phyloP scores from a whole-genome alignment of 1,140 invertebrate species.

The Argopecten irradians region DNA sequence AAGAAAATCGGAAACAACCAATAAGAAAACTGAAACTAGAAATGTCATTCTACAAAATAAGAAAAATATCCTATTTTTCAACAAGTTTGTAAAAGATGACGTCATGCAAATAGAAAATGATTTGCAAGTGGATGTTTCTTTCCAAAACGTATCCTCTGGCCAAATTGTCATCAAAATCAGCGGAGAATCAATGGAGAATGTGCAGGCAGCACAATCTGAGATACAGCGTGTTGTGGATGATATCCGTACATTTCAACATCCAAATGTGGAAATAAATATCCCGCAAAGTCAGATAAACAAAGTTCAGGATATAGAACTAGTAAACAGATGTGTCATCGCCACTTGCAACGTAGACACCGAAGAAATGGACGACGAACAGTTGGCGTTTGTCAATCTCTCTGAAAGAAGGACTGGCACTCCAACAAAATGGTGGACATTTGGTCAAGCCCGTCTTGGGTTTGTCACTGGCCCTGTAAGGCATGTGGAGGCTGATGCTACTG shows the following conservation, averaged over 20 bases:
- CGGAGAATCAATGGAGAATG: not conserved
- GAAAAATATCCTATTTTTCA: not conserved
- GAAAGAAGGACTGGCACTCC: not conserved
- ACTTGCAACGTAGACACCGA: not conserved
- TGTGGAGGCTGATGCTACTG: not conserved
- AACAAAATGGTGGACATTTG: not conserved
- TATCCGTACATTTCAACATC: not conserved
- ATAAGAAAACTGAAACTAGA: not conserved
- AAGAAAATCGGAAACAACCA: not conserved
- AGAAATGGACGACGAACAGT: not conserved
- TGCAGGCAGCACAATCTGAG: not conserved
- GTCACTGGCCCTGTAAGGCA: not conserved
- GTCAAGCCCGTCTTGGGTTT: not conserved
- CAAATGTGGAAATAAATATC: not conserved
- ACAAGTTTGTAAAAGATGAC: not conserved
- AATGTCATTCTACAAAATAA: not conserved
- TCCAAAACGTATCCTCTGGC: not conserved
- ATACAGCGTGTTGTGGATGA: not conserved
- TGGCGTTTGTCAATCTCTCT: not conserved
- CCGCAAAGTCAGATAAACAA: not conserved
- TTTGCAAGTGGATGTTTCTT: not conserved
- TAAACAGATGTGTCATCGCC: constrained; percentile 9
- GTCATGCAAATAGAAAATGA: not conserved
- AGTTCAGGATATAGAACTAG: not conserved
- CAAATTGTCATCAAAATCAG: not conserved